phyloP scores from a whole-genome alignment of 2,888 invertebrate species.

The Desoria tigrina region DNA sequence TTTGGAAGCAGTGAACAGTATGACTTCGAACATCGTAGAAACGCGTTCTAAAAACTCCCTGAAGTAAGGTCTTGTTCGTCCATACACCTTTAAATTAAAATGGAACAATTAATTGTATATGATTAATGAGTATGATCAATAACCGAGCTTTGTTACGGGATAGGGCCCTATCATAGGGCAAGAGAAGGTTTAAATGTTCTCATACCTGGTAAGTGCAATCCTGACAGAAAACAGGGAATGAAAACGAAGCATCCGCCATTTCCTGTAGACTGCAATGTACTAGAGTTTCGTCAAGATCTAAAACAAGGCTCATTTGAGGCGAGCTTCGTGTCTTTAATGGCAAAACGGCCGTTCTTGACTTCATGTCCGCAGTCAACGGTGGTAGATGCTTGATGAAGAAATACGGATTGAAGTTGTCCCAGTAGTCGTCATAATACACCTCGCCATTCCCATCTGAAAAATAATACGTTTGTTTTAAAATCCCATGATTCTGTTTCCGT shows the following conservation, averaged over 20 bases:
- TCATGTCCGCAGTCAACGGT: conserved; percentile 74
- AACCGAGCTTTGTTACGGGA: too few relatives aligned
- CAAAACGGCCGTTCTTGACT: conserved; percentile 75
- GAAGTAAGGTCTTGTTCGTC: conserved; percentile 86
- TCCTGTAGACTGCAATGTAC: conserved; percentile 93
- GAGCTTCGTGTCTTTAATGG: conserved; percentile 89
- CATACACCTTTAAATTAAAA: conserved; percentile 63
- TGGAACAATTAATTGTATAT: too few relatives aligned
- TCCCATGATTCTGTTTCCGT: background rate
- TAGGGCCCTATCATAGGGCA: too few relatives aligned
- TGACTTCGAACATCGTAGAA: conserved; percentile 85
- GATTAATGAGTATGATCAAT: too few relatives aligned
- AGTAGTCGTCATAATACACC: conserved; percentile 59
- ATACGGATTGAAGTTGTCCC: conserved; percentile 85
- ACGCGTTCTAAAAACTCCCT: conserved; percentile 88
- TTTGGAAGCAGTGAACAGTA: conserved; percentile 93
- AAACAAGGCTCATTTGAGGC: conserved; percentile 75
- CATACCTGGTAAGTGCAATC: conserved; percentile 74
- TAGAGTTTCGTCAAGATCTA: conserved; percentile 90
- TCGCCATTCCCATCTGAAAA: conserved; percentile 47
- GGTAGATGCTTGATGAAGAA: conserved; percentile 89
- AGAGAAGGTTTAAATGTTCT: background rate
- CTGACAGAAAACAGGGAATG: conserved; percentile 89
- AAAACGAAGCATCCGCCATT: conserved; percentile 86
- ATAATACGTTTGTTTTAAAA: background rate